Conservation (phyloP, 2,888 invertebrate genomes). For the Pollenia angustigena region DNA sequence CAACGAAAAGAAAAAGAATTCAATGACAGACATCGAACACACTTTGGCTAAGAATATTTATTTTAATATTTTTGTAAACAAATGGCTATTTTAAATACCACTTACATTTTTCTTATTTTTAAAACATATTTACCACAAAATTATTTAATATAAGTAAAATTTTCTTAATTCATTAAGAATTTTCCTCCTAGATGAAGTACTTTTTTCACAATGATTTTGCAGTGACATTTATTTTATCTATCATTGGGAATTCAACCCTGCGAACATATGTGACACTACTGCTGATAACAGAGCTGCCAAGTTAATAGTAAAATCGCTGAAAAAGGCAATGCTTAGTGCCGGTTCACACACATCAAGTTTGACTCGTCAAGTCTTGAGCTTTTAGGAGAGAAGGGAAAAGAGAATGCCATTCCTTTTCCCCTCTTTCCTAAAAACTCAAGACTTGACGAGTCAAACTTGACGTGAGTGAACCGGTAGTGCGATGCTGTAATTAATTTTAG, state of each 20-base stretch:
- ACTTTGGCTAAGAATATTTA: constrained; percentile 27
- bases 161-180: constrained; percentile 44
- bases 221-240: constrained; percentile 68
- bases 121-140: constrained; percentile 42
- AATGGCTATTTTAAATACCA: neutral
- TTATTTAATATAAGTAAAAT: constrained; percentile 28
- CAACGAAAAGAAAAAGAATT: constrained; percentile 58
- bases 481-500: too few relatives aligned
- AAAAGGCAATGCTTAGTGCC: too few relatives aligned
- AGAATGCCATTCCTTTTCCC: too few relatives aligned
- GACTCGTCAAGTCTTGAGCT: too few relatives aligned
- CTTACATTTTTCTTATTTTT: constrained; percentile 29
- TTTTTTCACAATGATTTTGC: constrained; percentile 66
- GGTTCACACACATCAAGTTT: too few relatives aligned
- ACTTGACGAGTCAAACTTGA: too few relatives aligned
- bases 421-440: too few relatives aligned
- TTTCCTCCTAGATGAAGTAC: constrained; percentile 54
- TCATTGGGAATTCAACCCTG: constrained; percentile 61
- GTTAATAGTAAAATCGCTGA: too few relatives aligned
- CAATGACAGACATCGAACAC: constrained; percentile 62
- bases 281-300: constrained; percentile 22
- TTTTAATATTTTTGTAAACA: neutral
- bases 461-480: too few relatives aligned
- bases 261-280: constrained; percentile 55
- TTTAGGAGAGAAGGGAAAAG: too few relatives aligned